phyloP scores from a whole-genome alignment of 2,113 vertebrate genomes.

The Coryphaenoides rupestris region DNA sequence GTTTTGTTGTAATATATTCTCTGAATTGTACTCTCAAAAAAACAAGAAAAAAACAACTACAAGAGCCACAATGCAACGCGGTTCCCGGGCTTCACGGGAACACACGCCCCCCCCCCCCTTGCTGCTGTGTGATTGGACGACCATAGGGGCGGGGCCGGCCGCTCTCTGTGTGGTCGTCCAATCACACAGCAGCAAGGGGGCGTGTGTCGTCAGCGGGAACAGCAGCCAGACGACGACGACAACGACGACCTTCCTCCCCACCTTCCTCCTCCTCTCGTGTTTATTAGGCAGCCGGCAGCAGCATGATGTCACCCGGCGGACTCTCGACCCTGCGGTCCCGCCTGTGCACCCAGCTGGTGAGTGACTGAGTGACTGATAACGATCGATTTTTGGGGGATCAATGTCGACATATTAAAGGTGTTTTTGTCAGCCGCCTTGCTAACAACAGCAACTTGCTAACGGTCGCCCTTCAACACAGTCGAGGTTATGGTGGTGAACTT shows the following conservation, averaged over 20 bases:
- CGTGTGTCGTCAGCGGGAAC: too few species aligned
- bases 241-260: too few species aligned
- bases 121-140: conserved; percentile 65
- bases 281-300: not conserved
- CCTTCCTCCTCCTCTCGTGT: too few species aligned
- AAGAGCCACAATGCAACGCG: conserved; percentile 44
- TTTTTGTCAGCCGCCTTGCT: not conserved
- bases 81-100: conserved; percentile 18
- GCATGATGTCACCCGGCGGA: conserved; percentile 55
- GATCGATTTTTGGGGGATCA: not conserved
- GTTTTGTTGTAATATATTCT: too few species aligned
- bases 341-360: conserved; percentile 68
- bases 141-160: too few species aligned
- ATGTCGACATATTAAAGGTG: too few species aligned
- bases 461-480: too few species aligned
- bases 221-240: too few species aligned
- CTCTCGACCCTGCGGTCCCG: conserved; percentile 52
- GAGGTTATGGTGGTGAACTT: too few species aligned
- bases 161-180: too few species aligned
- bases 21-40: conserved; percentile 1
- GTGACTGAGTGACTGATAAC: conserved; percentile 19
- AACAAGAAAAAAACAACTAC: conserved; percentile 53
- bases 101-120: conserved; percentile 38
- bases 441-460: too few species aligned
- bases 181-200: too few species aligned